Percentiles rank a stretch among this genome's conserved stretches.
Conservation (phyloP, 30 jellyfish, hydroid and myxozoan species). For the Sanderia malayensis region DNA sequence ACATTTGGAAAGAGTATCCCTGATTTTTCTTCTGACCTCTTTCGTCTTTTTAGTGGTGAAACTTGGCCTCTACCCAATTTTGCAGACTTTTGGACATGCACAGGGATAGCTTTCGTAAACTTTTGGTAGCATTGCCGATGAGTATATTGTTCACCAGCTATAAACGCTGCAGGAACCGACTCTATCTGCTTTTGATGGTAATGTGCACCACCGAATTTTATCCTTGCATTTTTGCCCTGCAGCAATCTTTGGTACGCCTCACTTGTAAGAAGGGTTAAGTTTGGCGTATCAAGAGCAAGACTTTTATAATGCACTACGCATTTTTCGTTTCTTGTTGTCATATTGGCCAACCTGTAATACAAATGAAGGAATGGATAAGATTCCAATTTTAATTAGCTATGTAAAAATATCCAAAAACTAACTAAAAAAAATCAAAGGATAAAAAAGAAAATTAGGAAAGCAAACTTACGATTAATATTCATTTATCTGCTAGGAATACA, state of each 20-base stretch:
- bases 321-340: not conserved
- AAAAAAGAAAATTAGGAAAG: no score
- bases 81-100: not conserved
- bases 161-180: constrained; percentile 13
- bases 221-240: constrained; percentile 24
- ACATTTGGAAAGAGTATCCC: constrained; percentile 31
- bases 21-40: constrained; percentile 15
- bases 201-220: constrained; percentile 11
- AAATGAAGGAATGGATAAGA: no score
- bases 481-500: no score
- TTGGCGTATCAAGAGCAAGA: not conserved
- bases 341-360: no score
- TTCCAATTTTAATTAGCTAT: no score
- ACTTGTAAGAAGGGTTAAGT: constrained; percentile 23
- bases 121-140: constrained; percentile 40
- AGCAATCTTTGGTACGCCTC: constrained; percentile 10
- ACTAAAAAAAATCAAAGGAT: no score
- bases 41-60: constrained; percentile 36
- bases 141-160: constrained; percentile 24
- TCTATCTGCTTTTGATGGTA: constrained; percentile 29
- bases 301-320: not conserved
- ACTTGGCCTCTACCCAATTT: not conserved
- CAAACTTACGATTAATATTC: no score
- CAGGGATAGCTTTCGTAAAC: constrained; percentile 38
- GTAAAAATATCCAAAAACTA: no score